These are phyloP conservation scores for Pelobates fuscus DNA, from an alignment of 2,113 vertebrate species.

Conservation along the genomic window DNA sequence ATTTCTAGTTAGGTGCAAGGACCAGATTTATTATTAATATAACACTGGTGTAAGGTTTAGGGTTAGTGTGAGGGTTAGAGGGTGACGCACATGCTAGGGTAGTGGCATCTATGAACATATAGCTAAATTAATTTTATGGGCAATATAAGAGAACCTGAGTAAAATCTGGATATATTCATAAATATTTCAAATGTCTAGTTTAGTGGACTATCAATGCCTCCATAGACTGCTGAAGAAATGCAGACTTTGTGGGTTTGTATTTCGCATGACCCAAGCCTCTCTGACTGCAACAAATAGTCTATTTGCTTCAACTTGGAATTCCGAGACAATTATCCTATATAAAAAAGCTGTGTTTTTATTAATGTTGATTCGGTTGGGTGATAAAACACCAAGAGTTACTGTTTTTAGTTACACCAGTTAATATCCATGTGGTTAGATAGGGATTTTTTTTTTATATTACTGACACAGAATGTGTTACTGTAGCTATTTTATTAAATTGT, in stretches of 20 bases:
- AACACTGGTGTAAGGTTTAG: too few relatives aligned
- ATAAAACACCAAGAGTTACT: constrained; percentile 42
- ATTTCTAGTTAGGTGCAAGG: too few relatives aligned
- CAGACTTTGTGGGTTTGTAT: constrained; percentile 8
- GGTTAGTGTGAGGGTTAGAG: too few relatives aligned
- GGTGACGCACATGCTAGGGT: too few relatives aligned
- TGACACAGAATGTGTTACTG: constrained; percentile 31
- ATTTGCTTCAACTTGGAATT: constrained; percentile 37
- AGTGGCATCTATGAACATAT: too few relatives aligned
- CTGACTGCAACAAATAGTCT: constrained; percentile 19
- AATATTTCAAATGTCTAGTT: neutral
- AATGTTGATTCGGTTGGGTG: constrained; percentile 41
- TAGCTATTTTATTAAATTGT: constrained; percentile 45
- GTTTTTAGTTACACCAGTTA: constrained; percentile 38
- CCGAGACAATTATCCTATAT: constrained; percentile 39
- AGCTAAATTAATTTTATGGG: too few relatives aligned
- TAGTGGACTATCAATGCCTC: neutral
- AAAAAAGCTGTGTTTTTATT: constrained; percentile 39
- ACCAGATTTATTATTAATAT: too few relatives aligned
- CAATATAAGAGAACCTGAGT: too few relatives aligned
- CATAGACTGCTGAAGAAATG: neutral
- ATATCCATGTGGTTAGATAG: constrained; percentile 43
- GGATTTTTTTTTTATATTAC: constrained; percentile 21
- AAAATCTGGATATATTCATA: neutral
- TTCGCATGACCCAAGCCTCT: constrained; percentile 9